Conservation (phyloP, 2,888 invertebrate genomes). For the Chalcosyrphus nemorum region DNA sequence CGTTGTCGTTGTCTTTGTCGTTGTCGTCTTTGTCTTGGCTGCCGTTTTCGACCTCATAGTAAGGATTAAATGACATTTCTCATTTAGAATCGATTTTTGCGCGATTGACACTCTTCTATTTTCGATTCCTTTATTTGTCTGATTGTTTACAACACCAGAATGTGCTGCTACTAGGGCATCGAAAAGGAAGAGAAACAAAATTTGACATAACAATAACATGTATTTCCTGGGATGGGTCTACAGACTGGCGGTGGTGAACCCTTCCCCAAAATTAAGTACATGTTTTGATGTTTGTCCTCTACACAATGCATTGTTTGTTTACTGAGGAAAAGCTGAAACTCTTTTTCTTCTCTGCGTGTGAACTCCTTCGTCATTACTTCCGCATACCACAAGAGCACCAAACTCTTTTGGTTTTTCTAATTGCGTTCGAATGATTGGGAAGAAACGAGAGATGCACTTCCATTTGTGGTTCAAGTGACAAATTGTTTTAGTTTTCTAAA, state of each 20-base stretch:
- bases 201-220: slow-evolving; percentile 66
- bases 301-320: slow-evolving; percentile 43
- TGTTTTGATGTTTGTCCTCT: slow-evolving; percentile 45
- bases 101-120: slow-evolving; percentile 65
- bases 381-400: too few relatives aligned
- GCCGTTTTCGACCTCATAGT: slow-evolving; percentile 5
- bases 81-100: slow-evolving; percentile 69
- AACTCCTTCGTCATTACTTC: slow-evolving; percentile 42
- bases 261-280: slow-evolving; percentile 41
- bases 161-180: slow-evolving; percentile 57
- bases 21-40: slow-evolving; percentile 31
- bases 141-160: slow-evolving; percentile 51
- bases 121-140: slow-evolving; percentile 59
- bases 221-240: slow-evolving; percentile 52
- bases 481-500: slow-evolving; percentile 48
- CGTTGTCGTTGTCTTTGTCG: slow-evolving; percentile 10
- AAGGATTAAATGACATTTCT: slow-evolving; percentile 69
- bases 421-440: slow-evolving; percentile 47
- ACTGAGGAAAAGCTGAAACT: slow-evolving; percentile 40
- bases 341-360: slow-evolving; percentile 19
- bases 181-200: slow-evolving; percentile 38
- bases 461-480: slow-evolving; percentile 53
- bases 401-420: slow-evolving; percentile 30
- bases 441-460: slow-evolving; percentile 37
- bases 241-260: neutral